Conservation (phyloP, 2,888 invertebrate genomes). For the Lucinisca nassula region DNA sequence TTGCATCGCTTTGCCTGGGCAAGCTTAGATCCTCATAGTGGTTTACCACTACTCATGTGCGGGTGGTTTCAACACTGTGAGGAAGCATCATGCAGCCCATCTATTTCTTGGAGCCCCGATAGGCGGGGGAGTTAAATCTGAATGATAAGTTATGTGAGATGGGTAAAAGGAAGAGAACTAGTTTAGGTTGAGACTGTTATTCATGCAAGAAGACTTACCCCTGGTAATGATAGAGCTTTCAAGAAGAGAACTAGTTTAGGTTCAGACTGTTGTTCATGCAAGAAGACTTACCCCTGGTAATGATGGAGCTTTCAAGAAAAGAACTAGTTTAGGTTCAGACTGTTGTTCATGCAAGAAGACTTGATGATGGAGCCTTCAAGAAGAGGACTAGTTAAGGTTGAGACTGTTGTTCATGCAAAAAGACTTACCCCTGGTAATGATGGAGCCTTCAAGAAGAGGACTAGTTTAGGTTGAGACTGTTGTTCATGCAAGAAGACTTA, state of each 20-base stretch:
- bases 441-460: slow-evolving; percentile 92
- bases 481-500: slow-evolving; percentile 87
- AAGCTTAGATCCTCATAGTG: too few species aligned
- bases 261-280: slow-evolving; percentile 81
- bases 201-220: slow-evolving; percentile 90
- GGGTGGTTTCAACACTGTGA: too few species aligned
- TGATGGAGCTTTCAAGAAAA: slow-evolving; percentile 93
- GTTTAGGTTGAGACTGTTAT: slow-evolving; percentile 89
- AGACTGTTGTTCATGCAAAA: too few species aligned
- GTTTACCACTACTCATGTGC: too few species aligned
- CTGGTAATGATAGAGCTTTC: slow-evolving; percentile 94
- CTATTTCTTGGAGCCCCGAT: too few species aligned
- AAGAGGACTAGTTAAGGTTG: too few species aligned
- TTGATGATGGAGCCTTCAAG: too few species aligned
- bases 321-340: slow-evolving; percentile 91
- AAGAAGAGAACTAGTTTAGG: slow-evolving; percentile 92
- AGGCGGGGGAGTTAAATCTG: too few species aligned
- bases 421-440: slow-evolving; percentile 92
- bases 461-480: slow-evolving; percentile 91
- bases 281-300: slow-evolving; percentile 92
- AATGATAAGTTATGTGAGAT: too few species aligned
- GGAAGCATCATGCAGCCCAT: too few species aligned
- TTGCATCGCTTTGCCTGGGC: too few species aligned
- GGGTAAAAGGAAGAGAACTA: slow-evolving; percentile 92
- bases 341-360: too few species aligned